Percentiles rank a stretch among this genome's conserved stretches.
phyloP scores from a whole-genome alignment of 2,113 vertebrate genomes.

The Caloenas nicobarica region DNA sequence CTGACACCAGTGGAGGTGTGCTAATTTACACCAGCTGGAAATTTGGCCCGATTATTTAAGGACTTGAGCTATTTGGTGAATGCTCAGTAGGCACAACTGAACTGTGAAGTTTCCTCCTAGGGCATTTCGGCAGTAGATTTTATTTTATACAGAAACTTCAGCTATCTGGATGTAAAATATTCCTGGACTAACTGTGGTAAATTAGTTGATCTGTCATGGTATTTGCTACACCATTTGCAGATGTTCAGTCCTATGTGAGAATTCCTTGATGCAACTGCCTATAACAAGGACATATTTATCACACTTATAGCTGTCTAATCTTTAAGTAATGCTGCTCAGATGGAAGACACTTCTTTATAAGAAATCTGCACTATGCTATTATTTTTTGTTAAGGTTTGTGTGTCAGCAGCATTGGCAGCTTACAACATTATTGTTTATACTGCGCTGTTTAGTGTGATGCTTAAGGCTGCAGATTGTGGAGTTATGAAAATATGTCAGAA shows the following conservation, averaged over 20 bases:
- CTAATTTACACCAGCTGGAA: conserved; percentile 31
- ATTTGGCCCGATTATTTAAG: conserved; percentile 45
- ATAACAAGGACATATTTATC: conserved; percentile 68
- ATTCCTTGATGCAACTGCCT: conserved; percentile 62
- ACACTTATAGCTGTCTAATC: conserved; percentile 62
- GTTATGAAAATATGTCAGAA: neutral
- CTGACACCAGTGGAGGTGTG: neutral
- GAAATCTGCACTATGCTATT: conserved; percentile 25
- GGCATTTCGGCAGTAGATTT: conserved; percentile 58
- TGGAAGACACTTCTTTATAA: conserved; percentile 8
- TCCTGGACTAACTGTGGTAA: conserved; percentile 61
- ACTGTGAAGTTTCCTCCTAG: conserved; percentile 48
- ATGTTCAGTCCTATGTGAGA: conserved; percentile 59
- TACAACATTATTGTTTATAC: neutral
- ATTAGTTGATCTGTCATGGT: conserved; percentile 64
- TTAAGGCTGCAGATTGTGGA: neutral
- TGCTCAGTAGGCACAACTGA: conserved; percentile 1
- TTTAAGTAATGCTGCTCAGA: conserved; percentile 59
- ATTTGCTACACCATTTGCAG: conserved; percentile 44
- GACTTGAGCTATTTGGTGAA: conserved; percentile 48
- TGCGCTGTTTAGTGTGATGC: neutral
- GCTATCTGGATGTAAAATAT: conserved; percentile 66
- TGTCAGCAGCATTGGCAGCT: neutral
- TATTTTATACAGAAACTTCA: conserved; percentile 53
- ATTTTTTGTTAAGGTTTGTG: neutral